Conservation (phyloP, 2,113 vertebrate genomes). For the Nerophis ophidion region DNA sequence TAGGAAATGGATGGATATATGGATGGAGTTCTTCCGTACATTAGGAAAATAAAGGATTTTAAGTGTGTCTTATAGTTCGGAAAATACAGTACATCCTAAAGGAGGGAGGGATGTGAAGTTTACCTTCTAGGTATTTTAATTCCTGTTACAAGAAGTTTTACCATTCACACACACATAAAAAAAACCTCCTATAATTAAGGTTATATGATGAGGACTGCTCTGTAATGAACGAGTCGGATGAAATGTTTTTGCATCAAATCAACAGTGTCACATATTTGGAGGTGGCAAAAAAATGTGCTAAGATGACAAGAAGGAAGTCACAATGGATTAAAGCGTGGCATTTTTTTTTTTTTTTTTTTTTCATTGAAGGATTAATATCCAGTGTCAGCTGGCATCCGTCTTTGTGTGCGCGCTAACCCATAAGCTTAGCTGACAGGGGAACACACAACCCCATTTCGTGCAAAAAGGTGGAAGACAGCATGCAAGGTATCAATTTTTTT, state of each 20-base stretch:
- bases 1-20: too few relatives aligned
- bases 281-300: slow-evolving; percentile 24
- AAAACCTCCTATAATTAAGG: not conserved
- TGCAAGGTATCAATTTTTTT: not conserved
- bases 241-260: not conserved
- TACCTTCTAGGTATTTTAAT: too few relatives aligned
- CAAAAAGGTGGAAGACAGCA: not conserved
- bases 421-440: not conserved
- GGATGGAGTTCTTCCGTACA: too few relatives aligned
- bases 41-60: too few relatives aligned
- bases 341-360: not conserved
- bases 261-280: slow-evolving; percentile 19
- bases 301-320: slow-evolving; percentile 31
- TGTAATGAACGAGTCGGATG: not conserved
- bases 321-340: slow-evolving; percentile 39
- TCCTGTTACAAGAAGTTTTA: not conserved
- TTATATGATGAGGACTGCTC: not conserved
- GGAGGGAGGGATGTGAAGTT: too few relatives aligned
- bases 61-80: too few relatives aligned
- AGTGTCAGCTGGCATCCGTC: not conserved
- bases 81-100: too few relatives aligned
- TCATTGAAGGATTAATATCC: slow-evolving; percentile 7
- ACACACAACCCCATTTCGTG: not conserved
- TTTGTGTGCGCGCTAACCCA: too few relatives aligned
- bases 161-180: not conserved